Evolutionary conservation across 2,888 invertebrate species (phyloP).

Genomic region (Caenorhabditis sp.): DNA sequence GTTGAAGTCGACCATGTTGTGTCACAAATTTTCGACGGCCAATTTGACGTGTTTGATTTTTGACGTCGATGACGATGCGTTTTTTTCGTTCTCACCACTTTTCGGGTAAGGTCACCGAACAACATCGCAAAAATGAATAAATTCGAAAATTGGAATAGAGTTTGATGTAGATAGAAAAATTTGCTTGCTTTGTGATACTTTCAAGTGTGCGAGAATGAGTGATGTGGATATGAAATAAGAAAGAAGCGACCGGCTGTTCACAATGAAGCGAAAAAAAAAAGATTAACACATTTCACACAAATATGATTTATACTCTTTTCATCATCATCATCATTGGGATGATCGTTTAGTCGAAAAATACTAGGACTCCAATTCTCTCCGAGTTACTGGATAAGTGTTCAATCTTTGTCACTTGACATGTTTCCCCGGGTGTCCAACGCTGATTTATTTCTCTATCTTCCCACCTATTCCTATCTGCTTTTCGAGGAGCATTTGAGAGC

Average conservation of each 20-base stretch:
- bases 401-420: constrained; percentile 1
- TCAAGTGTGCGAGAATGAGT: constrained; percentile 42
- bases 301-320: constrained; percentile 13
- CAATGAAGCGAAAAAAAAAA: constrained; percentile 25
- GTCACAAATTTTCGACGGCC: constrained; percentile 22
- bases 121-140: background rate
- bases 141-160: background rate
- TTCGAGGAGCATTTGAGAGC: no score
- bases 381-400: background rate
- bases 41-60: constrained; percentile 3
- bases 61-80: background rate
- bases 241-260: constrained; percentile 28
- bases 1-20: constrained; percentile 21
- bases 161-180: background rate
- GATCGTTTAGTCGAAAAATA: background rate
- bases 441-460: background rate
- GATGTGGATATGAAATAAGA: constrained; percentile 40
- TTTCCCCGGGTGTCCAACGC: background rate
- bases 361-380: background rate
- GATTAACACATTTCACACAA: constrained; percentile 30
- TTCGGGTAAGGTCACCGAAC: constrained; percentile 12
- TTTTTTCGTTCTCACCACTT: background rate
- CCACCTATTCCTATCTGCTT: no score
- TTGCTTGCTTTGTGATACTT: constrained; percentile 5
- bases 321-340: constrained; percentile 1